phyloP scores from a whole-genome alignment of 2,113 vertebrate species.

The Nansenia antarctica region DNA sequence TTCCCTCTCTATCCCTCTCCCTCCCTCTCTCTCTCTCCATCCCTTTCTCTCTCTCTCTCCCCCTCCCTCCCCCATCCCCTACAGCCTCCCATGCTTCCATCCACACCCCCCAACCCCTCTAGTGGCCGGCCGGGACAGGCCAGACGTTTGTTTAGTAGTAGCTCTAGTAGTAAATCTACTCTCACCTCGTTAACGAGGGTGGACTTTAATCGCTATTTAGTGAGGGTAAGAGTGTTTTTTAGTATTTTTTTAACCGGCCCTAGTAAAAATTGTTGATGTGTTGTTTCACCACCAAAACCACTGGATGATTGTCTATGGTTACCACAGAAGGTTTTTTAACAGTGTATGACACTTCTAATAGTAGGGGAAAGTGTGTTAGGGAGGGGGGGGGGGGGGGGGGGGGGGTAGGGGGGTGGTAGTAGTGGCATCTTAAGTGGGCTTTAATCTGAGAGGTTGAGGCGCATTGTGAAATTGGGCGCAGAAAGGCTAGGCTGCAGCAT shows the following conservation, averaged over 20 bases:
- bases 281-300: too few species aligned
- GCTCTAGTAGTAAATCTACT: neutral
- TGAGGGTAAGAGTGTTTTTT: too few species aligned
- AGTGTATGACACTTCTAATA: neutral
- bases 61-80: too few species aligned
- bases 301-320: neutral
- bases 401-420: too few species aligned
- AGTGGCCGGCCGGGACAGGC: too few species aligned
- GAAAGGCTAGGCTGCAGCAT: too few species aligned
- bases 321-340: neutral
- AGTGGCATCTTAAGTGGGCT: neutral
- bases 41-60: too few species aligned
- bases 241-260: neutral
- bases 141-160: neutral
- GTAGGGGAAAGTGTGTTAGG: too few species aligned
- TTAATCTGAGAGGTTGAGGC: neutral
- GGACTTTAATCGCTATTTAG: neutral
- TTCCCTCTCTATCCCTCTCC: too few species aligned
- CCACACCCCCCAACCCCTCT: neutral
- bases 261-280: neutral
- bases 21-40: too few species aligned
- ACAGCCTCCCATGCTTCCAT: neutral
- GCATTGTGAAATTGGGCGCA: neutral
- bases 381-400: too few species aligned
- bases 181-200: too few species aligned